Evolutionary conservation across 2,797 vertebrate genomes (phyloP).

Genomic region (Zenarchopterus dispar): DNA sequence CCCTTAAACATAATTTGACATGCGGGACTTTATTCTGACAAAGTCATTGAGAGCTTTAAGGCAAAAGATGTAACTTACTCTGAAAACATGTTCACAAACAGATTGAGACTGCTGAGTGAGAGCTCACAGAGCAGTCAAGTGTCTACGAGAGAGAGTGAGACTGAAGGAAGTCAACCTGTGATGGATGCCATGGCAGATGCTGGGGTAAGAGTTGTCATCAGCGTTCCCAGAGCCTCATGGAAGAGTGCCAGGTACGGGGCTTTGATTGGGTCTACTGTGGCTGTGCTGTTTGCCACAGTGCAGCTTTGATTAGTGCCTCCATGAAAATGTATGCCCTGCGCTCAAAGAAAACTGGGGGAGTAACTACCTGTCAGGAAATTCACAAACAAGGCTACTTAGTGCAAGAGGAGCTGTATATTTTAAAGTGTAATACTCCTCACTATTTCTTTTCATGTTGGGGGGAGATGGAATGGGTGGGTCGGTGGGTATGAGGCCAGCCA

Average conservation of each 20-base stretch:
- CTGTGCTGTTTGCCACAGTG: conserved; percentile 73
- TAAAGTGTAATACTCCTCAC: conserved; percentile 79
- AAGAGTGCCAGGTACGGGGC: conserved; percentile 72
- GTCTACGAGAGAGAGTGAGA: conserved; percentile 55
- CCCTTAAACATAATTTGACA: conserved; percentile 22
- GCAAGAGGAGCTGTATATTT: conserved; percentile 80
- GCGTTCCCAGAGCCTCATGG: conserved; percentile 68
- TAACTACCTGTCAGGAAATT: conserved; percentile 84
- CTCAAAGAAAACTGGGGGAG: conserved; percentile 84
- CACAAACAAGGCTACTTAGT: conserved; percentile 84
- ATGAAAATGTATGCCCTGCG: conserved; percentile 82
- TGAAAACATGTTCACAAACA: conserved; percentile 26
- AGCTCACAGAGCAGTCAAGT: conserved; percentile 46
- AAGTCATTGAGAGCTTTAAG: conserved; percentile 20
- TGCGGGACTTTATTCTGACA: conserved; percentile 17
- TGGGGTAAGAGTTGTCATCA: conserved; percentile 77
- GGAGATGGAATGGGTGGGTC: not conserved
- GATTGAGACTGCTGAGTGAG: conserved; percentile 41
- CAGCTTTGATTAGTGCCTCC: conserved; percentile 82
- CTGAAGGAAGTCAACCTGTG: conserved; percentile 69
- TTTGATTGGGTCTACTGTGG: conserved; percentile 78
- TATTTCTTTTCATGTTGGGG: conserved; percentile 72
- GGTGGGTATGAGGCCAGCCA: conserved; percentile 64
- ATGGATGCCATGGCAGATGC: conserved; percentile 75
- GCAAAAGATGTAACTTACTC: conserved; percentile 30